A percentile compares a stretch with the other conserved stretches of the same genome.
Evolutionary conservation across 2,113 vertebrate genomes (phyloP).

Genomic region (Vicugna pacos): DNA sequence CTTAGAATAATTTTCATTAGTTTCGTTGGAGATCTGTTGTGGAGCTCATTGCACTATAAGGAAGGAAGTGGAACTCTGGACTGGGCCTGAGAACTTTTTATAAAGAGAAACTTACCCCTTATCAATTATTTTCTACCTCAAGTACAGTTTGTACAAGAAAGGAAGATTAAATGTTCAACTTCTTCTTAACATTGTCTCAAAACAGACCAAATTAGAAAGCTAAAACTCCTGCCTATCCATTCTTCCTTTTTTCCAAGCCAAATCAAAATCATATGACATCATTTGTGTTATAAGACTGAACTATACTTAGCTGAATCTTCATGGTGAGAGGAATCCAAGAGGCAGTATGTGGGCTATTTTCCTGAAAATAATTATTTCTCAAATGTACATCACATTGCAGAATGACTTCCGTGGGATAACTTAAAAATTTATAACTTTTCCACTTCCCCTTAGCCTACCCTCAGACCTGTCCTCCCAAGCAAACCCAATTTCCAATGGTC

Average conservation of each 20-base stretch:
- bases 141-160: not conserved
- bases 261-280: not conserved
- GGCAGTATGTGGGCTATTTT: constrained; percentile 17
- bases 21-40: not conserved
- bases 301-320: constrained; percentile 49
- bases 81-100: not conserved
- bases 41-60: not conserved
- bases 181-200: constrained; percentile 30
- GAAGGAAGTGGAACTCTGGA: not conserved
- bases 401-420: not conserved
- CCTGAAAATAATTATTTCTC: constrained; percentile 36
- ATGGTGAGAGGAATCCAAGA: not conserved
- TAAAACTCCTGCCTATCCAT: not conserved
- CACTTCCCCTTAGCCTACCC: not conserved
- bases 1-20: not conserved
- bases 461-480: not conserved
- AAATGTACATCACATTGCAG: not conserved
- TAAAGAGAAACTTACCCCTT: constrained; percentile 22
- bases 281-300: constrained; percentile 18
- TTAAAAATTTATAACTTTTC: not conserved
- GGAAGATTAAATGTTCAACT: not conserved
- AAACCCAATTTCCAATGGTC: not conserved
- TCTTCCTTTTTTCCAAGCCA: constrained; percentile 30
- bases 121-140: constrained; percentile 6
- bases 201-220: constrained; percentile 54